Evolutionary conservation across 2,888 invertebrate genomes (phyloP).

Genomic region (Mellilla xanthometata): DNA sequence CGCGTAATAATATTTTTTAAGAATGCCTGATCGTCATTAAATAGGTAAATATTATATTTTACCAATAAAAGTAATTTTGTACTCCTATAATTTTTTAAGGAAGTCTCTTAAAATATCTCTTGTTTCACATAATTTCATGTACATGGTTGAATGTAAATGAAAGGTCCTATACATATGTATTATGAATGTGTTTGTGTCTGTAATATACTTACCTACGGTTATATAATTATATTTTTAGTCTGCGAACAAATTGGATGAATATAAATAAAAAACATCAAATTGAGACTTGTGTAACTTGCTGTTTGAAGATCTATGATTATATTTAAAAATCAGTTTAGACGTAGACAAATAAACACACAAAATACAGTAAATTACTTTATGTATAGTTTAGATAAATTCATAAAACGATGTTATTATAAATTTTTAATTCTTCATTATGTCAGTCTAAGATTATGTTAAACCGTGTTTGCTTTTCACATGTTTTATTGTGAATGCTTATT

Average conservation of each 20-base stretch:
- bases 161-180: constrained; percentile 26
- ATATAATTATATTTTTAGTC: constrained; percentile 36
- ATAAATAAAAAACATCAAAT: too few relatives aligned
- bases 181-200: constrained; percentile 53
- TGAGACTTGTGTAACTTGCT: too few relatives aligned
- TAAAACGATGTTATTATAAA: too few relatives aligned
- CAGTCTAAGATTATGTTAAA: too few relatives aligned
- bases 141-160: constrained; percentile 28
- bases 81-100: constrained; percentile 48
- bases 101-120: constrained; percentile 24
- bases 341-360: too few relatives aligned
- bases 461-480: too few relatives aligned
- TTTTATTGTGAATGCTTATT: too few relatives aligned
- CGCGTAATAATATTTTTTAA: constrained; percentile 28
- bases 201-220: constrained; percentile 41
- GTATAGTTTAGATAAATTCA: too few relatives aligned
- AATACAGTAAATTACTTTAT: too few relatives aligned
- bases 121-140: constrained; percentile 25
- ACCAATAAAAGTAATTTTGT: constrained; percentile 58
- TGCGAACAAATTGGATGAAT: constrained; percentile 26
- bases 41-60: constrained; percentile 36
- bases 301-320: too few relatives aligned
- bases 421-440: too few relatives aligned
- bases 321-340: too few relatives aligned
- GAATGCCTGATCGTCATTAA: constrained; percentile 26